Evolutionary conservation across 2,888 invertebrate species (phyloP), one percentile per base, ranked within the genome.

Genomic region (Ditula angustiorana): DNA sequence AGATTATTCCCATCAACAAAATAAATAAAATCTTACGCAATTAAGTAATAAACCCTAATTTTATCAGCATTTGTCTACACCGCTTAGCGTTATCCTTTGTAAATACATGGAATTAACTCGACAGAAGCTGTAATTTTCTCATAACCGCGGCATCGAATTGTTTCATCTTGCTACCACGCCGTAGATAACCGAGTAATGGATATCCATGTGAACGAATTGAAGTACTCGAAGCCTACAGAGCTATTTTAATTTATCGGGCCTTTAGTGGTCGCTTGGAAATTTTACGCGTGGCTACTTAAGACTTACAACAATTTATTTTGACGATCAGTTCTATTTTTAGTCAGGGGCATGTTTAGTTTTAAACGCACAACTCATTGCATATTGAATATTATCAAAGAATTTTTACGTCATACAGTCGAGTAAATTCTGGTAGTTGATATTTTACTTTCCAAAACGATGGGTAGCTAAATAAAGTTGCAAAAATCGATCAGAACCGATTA

Each of bases 171-270:
- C 74, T 76, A 75, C 74, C 67, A 73, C 67, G 73, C 72, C 73
- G 74, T 70, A 71, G 74, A 76, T 70, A 73, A 73, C 70, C 66
- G 69, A 70, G 69, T 71, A 74, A 76, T 74, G 67, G 74, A 78
- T 77, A 77, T 70, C 73, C 74, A 76, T 76, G 74, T 67, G 76
- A 78, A 79, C 73, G 70, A 74, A 75, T 75, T 82, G 76, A 81
- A 86, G 84, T 82, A 78, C 75, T 66, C 71, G 70, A 55, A 72
- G 71, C 69, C 67, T 74, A 71, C 68, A 63, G 66, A 82, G 77
- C 73, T 86, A 84, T 85, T 86, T 87, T 83, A 83, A 84, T 81
- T 61, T 82, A 76, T 74, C 72, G 74, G 81, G 78, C 68, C 77
- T 82, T 77, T 74, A 76, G 80, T 81, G 75, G 71, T 71, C 71